phyloP scores from a whole-genome alignment of 2,113 vertebrate species.

The Tachycineta bicolor region DNA sequence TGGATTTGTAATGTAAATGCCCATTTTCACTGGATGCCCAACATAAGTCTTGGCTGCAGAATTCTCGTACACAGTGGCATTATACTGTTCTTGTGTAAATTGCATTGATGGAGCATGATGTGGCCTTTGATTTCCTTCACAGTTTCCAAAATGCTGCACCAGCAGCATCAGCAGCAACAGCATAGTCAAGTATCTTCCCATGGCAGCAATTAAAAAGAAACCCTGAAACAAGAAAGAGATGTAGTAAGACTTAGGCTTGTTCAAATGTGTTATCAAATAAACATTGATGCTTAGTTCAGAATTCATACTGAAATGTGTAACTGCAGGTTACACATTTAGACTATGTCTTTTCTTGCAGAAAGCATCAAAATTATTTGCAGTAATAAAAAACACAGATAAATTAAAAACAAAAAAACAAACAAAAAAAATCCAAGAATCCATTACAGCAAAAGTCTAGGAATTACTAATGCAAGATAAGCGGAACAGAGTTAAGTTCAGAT shows the following conservation, averaged over 20 bases:
- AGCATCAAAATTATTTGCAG: neutral
- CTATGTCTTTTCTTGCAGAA: neutral
- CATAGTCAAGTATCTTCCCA: slow-evolving; percentile 83
- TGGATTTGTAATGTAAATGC: slow-evolving; percentile 85
- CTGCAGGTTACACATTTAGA: neutral
- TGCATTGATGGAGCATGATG: slow-evolving; percentile 75
- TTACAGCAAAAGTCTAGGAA: neutral
- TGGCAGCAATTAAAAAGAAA: slow-evolving; percentile 80
- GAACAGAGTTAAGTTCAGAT: neutral
- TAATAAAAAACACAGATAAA: neutral
- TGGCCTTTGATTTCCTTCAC: slow-evolving; percentile 78
- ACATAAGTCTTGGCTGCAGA: slow-evolving; percentile 96
- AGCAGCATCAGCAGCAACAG: slow-evolving; percentile 81
- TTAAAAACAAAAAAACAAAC: neutral
- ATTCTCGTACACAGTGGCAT: slow-evolving; percentile 95
- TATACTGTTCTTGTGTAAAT: slow-evolving; percentile 90
- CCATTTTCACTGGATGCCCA: slow-evolving; percentile 94
- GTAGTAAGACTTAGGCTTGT: neutral
- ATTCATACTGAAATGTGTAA: neutral
- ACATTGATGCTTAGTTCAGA: neutral
- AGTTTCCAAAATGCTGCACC: slow-evolving; percentile 81
- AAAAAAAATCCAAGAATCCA: neutral
- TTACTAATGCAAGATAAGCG: neutral
- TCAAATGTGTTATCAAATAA: neutral
- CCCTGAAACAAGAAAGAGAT: slow-evolving; percentile 71